Conservation (phyloP, 1,140 invertebrate genomes). For the Artemia franciscana region DNA sequence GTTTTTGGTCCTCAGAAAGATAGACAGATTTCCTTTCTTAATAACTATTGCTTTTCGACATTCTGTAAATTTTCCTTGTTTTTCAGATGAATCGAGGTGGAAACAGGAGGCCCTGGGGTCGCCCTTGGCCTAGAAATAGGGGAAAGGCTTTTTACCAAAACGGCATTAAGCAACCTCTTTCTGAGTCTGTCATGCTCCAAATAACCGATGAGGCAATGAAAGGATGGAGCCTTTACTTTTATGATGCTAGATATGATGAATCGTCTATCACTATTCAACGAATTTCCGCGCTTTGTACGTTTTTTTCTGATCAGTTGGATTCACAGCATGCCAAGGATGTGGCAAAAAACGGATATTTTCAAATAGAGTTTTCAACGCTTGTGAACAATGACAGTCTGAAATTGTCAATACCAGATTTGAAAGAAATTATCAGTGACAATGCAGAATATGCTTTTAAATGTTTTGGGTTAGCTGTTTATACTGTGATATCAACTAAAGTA, state of each 20-base stretch:
- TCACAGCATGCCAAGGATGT: constrained; percentile 31
- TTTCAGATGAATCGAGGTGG: background rate
- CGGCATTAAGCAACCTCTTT: background rate
- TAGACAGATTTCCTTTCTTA: too few relatives aligned
- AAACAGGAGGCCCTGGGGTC: background rate
- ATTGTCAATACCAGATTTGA: constrained; percentile 32
- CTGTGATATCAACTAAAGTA: constrained; percentile 23
- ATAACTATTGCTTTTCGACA: too few relatives aligned
- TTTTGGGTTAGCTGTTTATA: constrained; percentile 44
- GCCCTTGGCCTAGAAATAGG: background rate
- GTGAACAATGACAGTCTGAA: constrained; percentile 31
- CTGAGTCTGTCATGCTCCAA: background rate
- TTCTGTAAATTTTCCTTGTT: background rate
- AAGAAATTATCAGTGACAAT: constrained; percentile 34
- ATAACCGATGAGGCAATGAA: constrained; percentile 16
- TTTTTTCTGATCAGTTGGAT: constrained; percentile 27
- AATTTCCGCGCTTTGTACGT: constrained; percentile 27
- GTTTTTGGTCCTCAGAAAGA: too few relatives aligned
- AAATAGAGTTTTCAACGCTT: constrained; percentile 35
- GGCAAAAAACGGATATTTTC: constrained; percentile 32
- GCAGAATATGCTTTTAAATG: constrained; percentile 35
- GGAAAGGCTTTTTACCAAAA: background rate
- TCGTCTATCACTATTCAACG: constrained; percentile 23
- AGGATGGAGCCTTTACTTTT: constrained; percentile 42
- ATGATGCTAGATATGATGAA: constrained; percentile 29